Base-by-base conservation (phyloP, 1,140 invertebrate genomes). In the Drosophila ironensis region DNA sequence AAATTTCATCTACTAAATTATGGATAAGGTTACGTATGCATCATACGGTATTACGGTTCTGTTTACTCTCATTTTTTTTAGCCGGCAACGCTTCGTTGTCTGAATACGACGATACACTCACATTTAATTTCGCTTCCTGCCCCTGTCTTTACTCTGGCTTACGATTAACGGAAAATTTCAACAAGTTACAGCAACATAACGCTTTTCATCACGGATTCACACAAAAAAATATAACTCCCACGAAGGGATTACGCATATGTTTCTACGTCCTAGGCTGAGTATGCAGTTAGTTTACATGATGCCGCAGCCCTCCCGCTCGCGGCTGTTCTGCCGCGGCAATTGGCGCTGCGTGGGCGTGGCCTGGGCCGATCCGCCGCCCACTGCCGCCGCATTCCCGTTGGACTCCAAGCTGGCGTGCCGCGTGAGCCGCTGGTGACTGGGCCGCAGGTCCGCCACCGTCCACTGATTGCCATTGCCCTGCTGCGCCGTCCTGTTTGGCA, bases 1-100 rank as follows among this genome's bases (percentile, higher is more conserved):
- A 86, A 86, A 80, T 86, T 80, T 86, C 71, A 80, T 74, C 80
- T 84, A 84, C 57, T 84, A 86, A 80, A 56, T 81, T 86, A 86
- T 75, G 50, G 51, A 75, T 86, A 80, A 68, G 28, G 22, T 72
- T 72, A 64, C 68, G 68, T 72, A 72, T 63, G 56, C 30, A 24
- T 59, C 35, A 59, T 66, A 70, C 52, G 46, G 51, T 78, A 71
- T 67, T 74, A 84, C 69, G 72, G 50, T 33, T 37, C 16, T 77
- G 73, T 63, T 72, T 69, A 37, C n/a, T n/a, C n/a, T 54, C 6
- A n/a, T 30, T 52, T 42, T 60, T 28, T 22, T 38, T 38, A 30
- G 38, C 40, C 68, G 50, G 51, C 48, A 51, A 51, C 33, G 38
- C 44, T 86, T 82, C 78, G 78, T 78, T 72, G 69, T 68, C 19